Evolutionary conservation across 2,888 invertebrate genomes (phyloP).

Genomic region (Amblyjoppa fuscipennis): DNA sequence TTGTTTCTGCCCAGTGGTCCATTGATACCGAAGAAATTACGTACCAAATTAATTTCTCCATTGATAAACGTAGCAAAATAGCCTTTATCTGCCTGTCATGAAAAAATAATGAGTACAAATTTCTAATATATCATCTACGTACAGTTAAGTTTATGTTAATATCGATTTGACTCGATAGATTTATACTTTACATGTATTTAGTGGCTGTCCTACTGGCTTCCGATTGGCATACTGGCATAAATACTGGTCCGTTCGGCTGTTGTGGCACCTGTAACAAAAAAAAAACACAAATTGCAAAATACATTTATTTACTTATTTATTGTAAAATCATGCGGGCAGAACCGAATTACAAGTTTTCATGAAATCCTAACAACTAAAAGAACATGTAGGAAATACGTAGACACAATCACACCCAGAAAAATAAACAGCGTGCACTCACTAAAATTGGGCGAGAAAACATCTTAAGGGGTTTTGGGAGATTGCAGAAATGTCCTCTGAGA

Average conservation of each 20-base stretch:
- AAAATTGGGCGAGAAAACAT: neutral
- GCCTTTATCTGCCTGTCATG: too few relatives aligned
- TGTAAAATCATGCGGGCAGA: neutral
- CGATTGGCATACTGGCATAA: constrained; percentile 83
- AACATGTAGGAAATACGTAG: too few relatives aligned
- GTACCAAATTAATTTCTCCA: neutral
- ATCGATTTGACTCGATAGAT: constrained; percentile 49
- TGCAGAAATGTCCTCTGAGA: neutral
- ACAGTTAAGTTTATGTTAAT: constrained; percentile 44
- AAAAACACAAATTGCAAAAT: constrained; percentile 27
- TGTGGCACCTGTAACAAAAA: constrained; percentile 79
- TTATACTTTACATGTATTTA: constrained; percentile 71
- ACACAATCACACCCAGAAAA: too few relatives aligned
- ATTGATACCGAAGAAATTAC: neutral
- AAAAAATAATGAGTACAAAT: neutral
- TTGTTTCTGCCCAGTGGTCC: neutral
- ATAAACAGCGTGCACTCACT: neutral
- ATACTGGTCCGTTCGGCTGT: constrained; percentile 83
- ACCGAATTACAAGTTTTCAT: too few relatives aligned
- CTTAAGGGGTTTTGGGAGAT: neutral
- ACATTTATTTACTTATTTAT: neutral
- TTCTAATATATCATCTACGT: constrained; percentile 17
- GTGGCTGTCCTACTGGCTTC: constrained; percentile 82
- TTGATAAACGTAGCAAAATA: neutral
- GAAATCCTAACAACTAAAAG: too few relatives aligned